These are phyloP conservation scores for Dendrophyllia cribrosa DNA, from an alignment of 64 coral and sea anemone genomes.

Conservation along the genomic window DNA sequence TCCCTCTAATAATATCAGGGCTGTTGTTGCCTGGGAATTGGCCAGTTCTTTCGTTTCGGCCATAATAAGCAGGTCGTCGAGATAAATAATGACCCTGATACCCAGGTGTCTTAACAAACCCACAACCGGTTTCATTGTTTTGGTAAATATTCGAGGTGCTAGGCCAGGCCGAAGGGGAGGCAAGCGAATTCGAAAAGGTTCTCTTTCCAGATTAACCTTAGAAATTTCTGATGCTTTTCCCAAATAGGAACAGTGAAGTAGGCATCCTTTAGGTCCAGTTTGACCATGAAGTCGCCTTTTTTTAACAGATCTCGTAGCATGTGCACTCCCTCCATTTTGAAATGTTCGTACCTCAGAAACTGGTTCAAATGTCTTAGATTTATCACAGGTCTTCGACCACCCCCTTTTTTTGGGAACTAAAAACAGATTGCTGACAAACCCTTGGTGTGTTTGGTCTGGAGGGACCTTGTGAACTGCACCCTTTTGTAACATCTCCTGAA, in stretches of 20 bases:
- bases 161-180: neutral
- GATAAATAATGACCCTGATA: neutral
- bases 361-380: conserved; percentile 42
- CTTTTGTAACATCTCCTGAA: too few relatives aligned
- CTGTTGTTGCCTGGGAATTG: neutral
- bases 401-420: conserved; percentile 56
- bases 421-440: conserved; percentile 68
- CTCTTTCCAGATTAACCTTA: neutral
- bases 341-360: conserved; percentile 57
- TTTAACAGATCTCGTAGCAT: conserved; percentile 59
- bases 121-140: neutral
- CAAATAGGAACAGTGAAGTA: conserved; percentile 41
- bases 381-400: conserved; percentile 51
- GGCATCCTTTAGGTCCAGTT: conserved; percentile 15
- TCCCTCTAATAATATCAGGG: neutral
- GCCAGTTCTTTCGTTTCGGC: neutral
- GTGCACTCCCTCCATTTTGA: conserved; percentile 60
- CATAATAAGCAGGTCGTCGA: neutral
- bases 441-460: neutral
- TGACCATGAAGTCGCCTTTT: neutral
- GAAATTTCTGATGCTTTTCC: conserved; percentile 25
- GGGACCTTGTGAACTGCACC: too few relatives aligned
- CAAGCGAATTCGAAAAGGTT: neutral
- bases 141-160: neutral
- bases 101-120: neutral